A percentile compares a stretch with the other conserved stretches of the same genome.
Evolutionary conservation across 2,113 vertebrate genomes (phyloP).

Genomic region (Oenanthe oenanthe): DNA sequence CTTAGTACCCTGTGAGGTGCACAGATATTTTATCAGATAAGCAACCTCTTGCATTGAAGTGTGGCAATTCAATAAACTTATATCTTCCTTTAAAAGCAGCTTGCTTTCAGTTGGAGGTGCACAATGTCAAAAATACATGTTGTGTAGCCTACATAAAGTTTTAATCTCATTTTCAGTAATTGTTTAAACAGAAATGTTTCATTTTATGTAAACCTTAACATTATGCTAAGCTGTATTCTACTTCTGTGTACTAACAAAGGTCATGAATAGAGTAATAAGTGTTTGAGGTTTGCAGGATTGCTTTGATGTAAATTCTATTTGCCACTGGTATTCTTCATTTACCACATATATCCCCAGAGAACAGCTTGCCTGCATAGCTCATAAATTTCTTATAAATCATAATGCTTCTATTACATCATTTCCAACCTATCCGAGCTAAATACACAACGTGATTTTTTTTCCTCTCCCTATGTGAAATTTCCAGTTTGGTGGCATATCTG

Average conservation of each 20-base stretch:
- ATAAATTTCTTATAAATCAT: slow-evolving; percentile 74
- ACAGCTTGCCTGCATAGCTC: slow-evolving; percentile 56
- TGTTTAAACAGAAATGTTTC: slow-evolving; percentile 46
- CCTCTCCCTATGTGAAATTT: slow-evolving; percentile 60
- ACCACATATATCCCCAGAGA: slow-evolving; percentile 57
- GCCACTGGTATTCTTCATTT: slow-evolving; percentile 67
- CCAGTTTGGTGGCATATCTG: slow-evolving; percentile 76
- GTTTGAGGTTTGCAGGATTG: slow-evolving; percentile 64
- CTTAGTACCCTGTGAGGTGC: neutral
- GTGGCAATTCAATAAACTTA: slow-evolving; percentile 32
- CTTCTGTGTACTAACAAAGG: slow-evolving; percentile 67
- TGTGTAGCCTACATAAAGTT: slow-evolving; percentile 26
- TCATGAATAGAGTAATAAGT: slow-evolving; percentile 58
- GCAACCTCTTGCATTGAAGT: neutral
- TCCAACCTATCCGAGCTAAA: slow-evolving; percentile 67
- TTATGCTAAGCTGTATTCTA: slow-evolving; percentile 48
- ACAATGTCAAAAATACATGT: slow-evolving; percentile 15
- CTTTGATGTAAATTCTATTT: slow-evolving; percentile 72
- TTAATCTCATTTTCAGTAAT: slow-evolving; percentile 57
- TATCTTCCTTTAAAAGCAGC: neutral
- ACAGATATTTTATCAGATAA: slow-evolving; percentile 34
- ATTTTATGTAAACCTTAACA: slow-evolving; percentile 42
- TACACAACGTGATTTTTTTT: slow-evolving; percentile 47
- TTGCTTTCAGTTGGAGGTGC: neutral
- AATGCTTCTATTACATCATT: slow-evolving; percentile 72